Conservation (phyloP, 2,113 vertebrate species). For the Pterocles burchelli region DNA sequence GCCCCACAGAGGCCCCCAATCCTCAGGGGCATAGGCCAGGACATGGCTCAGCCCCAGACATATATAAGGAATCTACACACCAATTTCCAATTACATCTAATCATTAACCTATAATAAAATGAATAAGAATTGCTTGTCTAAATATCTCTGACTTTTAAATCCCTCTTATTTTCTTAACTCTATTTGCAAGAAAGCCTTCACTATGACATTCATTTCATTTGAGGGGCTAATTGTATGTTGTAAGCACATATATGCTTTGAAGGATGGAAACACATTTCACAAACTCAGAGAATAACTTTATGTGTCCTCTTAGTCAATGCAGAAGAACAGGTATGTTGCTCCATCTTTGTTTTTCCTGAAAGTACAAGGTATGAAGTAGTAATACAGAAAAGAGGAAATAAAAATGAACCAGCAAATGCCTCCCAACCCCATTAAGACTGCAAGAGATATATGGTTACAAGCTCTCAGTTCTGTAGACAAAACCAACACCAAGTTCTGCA, state of each 20-base stretch:
- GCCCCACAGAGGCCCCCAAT: accelerated
- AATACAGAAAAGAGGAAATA: background rate
- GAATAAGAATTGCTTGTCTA: background rate
- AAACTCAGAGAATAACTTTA: background rate
- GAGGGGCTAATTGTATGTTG: background rate
- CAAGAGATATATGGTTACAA: background rate
- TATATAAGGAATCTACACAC: background rate
- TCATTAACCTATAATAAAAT: background rate
- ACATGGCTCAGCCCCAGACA: background rate
- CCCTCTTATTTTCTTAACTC: background rate
- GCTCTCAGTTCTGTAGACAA: background rate
- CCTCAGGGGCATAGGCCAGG: background rate
- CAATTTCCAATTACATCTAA: background rate
- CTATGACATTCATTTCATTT: background rate
- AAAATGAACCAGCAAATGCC: background rate
- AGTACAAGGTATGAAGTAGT: background rate
- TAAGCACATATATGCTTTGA: background rate
- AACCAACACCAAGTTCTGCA: background rate
- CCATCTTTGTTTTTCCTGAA: background rate
- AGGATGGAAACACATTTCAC: background rate
- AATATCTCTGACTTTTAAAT: background rate
- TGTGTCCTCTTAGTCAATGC: background rate
- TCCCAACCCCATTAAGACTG: background rate
- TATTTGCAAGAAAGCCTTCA: background rate
- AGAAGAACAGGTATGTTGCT: background rate